Conservation (phyloP, 2,888 invertebrate species). For the Lordiphosa andalusiaca region DNA sequence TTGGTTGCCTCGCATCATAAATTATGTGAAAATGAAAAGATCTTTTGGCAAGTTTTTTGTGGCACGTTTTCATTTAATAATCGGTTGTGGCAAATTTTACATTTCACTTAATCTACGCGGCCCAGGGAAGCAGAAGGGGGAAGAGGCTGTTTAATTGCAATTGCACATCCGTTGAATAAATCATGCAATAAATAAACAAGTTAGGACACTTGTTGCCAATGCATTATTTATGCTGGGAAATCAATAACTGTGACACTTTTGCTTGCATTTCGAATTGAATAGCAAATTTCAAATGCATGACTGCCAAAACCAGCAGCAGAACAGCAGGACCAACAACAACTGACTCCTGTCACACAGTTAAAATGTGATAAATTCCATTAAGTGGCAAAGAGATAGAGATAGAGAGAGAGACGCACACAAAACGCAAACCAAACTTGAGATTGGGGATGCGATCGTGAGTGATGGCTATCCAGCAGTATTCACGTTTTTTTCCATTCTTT, state of each 20-base stretch:
- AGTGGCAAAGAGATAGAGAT: slow-evolving; percentile 49
- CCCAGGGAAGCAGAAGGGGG: slow-evolving; percentile 13
- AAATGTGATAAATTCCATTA: slow-evolving; percentile 73
- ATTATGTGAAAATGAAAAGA: slow-evolving; percentile 47
- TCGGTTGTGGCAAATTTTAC: slow-evolving; percentile 44
- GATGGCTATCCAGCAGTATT: not conserved
- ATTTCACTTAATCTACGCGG: slow-evolving; percentile 47
- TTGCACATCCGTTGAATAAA: slow-evolving; percentile 48
- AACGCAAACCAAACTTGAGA: slow-evolving; percentile 27
- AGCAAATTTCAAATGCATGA: slow-evolving; percentile 62
- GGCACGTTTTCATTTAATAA: slow-evolving; percentile 76
- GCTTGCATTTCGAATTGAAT: slow-evolving; percentile 51
- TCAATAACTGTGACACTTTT: slow-evolving; percentile 70
- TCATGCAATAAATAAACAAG: slow-evolving; percentile 50
- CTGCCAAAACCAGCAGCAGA: slow-evolving; percentile 42
- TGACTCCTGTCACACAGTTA: slow-evolving; percentile 69
- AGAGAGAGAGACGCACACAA: slow-evolving; percentile 38
- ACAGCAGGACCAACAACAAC: slow-evolving; percentile 9
- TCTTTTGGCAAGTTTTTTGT: slow-evolving; percentile 49
- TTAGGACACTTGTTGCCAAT: slow-evolving; percentile 55
- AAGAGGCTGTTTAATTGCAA: slow-evolving; percentile 51
- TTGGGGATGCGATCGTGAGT: slow-evolving; percentile 22
- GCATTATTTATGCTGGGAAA: slow-evolving; percentile 62
- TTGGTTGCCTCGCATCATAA: slow-evolving; percentile 58
- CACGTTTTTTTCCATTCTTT: no score